These are phyloP conservation scores for Andrena flavipes DNA, from an alignment of 2,888 invertebrate species.

Conservation along the genomic window DNA sequence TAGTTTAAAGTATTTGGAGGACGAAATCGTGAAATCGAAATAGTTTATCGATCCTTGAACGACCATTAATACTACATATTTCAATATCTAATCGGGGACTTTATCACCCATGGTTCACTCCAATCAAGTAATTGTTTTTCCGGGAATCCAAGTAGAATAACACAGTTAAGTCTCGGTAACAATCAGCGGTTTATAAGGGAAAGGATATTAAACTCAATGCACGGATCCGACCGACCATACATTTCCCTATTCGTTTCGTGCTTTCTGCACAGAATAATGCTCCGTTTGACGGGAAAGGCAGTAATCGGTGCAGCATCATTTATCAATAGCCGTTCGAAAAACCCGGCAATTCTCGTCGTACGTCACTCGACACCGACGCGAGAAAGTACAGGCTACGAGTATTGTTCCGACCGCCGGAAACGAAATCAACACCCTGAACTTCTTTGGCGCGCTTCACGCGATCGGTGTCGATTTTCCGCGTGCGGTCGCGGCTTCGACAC, in stretches of 20 bases:
- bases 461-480: slow-evolving; percentile 54
- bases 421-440: slow-evolving; percentile 57
- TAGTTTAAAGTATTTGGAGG: too few species aligned
- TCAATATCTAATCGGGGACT: slow-evolving; percentile 62
- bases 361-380: slow-evolving; percentile 44
- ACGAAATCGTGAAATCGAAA: too few species aligned
- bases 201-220: not conserved
- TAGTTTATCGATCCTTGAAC: slow-evolving; percentile 18
- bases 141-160: too few species aligned
- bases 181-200: too few species aligned
- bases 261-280: not conserved
- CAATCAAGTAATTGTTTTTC: slow-evolving; percentile 13
- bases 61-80: slow-evolving; percentile 22
- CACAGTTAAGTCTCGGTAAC: too few species aligned
- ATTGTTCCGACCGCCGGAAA: slow-evolving; percentile 52
- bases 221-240: not conserved
- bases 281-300: not conserved
- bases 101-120: slow-evolving; percentile 52
- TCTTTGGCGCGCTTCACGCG: slow-evolving; percentile 48
- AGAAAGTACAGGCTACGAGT: slow-evolving; percentile 43
- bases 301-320: slow-evolving; percentile 15
- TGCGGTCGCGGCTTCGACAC: slow-evolving; percentile 43
- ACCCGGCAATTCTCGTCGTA: not conserved
- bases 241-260: not conserved
- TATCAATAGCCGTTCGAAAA: slow-evolving; percentile 19